Conservation (phyloP, 2,113 vertebrate species). For the Catharus fuscescens region DNA sequence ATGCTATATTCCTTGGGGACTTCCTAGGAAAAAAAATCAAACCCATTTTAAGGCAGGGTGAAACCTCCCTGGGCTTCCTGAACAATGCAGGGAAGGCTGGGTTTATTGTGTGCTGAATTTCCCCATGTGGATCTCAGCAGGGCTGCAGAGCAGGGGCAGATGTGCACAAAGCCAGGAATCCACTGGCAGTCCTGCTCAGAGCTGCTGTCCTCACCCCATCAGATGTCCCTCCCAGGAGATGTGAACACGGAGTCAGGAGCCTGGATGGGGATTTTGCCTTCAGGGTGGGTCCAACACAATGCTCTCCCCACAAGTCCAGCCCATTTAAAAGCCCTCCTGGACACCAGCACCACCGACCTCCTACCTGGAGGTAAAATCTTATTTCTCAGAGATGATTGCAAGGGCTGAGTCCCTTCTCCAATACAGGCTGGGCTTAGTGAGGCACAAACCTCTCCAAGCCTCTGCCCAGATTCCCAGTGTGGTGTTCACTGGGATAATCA, state of each 20-base stretch:
- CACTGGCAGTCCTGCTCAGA: neutral
- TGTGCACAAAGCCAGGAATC: neutral
- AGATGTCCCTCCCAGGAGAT: neutral
- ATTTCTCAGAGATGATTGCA: neutral
- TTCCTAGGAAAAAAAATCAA: neutral
- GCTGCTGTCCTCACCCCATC: neutral
- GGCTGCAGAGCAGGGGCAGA: neutral
- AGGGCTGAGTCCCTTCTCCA: neutral
- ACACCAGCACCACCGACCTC: neutral
- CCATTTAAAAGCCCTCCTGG: neutral
- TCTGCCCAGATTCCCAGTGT: neutral
- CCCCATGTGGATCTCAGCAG: neutral
- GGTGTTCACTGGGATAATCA: neutral
- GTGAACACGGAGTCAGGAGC: accelerated
- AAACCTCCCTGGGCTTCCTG: neutral
- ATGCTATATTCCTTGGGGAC: neutral
- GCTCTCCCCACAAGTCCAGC: neutral
- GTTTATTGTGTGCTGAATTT: conserved; percentile 39
- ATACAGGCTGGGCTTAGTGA: neutral
- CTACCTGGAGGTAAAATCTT: neutral
- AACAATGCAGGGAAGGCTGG: conserved; percentile 4
- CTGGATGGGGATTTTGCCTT: neutral
- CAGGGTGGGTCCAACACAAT: accelerated
- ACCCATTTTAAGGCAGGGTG: neutral
- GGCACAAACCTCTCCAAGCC: neutral